Conservation (phyloP, 2,888 invertebrate genomes). For the Drosophila eohydei region DNA sequence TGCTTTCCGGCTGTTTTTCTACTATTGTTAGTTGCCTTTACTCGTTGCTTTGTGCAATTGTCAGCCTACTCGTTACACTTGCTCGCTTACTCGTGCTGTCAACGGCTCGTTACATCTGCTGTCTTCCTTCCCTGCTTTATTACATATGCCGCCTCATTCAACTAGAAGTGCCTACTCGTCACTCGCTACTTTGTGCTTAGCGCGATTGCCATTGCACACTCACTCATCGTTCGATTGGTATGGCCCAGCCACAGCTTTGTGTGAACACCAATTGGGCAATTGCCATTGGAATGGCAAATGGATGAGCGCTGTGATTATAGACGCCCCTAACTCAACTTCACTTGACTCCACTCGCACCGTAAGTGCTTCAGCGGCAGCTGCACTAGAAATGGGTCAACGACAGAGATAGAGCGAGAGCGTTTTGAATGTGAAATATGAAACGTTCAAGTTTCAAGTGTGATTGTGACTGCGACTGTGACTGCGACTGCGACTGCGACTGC, state of each 20-base stretch:
- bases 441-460: slow-evolving; percentile 23
- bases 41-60: background rate
- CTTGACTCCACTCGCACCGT: slow-evolving; percentile 12
- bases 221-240: slow-evolving; percentile 7
- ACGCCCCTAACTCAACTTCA: slow-evolving; percentile 10
- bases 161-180: background rate
- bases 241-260: slow-evolving; percentile 7
- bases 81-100: background rate
- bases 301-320: slow-evolving; percentile 48
- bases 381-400: slow-evolving; percentile 27
- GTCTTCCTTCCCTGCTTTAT: background rate
- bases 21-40: too few relatives aligned
- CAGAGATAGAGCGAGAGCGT: slow-evolving; percentile 18
- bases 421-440: slow-evolving; percentile 57
- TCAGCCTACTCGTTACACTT: background rate
- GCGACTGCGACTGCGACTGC: slow-evolving; percentile 16
- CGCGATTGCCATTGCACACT: background rate
- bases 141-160: background rate
- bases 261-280: slow-evolving; percentile 13
- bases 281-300: slow-evolving; percentile 42
- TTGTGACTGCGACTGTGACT: background rate
- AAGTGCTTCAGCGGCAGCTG: slow-evolving; percentile 9
- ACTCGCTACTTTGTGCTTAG: background rate
- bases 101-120: background rate
- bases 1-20: too few relatives aligned